A percentile compares a stretch with the other conserved stretches of the same genome.
Conservation (phyloP, 2,113 vertebrate species). For the Circaetus gallicus region DNA sequence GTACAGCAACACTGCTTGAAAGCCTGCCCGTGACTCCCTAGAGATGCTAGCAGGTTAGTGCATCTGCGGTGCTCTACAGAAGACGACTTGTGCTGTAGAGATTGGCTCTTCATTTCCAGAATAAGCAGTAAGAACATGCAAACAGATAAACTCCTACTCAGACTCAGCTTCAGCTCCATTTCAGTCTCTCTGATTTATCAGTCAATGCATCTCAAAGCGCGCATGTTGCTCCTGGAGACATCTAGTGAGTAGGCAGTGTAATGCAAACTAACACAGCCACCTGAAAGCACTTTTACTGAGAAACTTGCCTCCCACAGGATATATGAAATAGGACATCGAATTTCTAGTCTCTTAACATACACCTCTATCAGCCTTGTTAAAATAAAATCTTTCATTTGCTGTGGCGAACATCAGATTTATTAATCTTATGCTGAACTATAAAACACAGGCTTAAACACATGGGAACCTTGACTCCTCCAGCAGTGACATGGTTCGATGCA, state of each 20-base stretch:
- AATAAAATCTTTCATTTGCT: background rate
- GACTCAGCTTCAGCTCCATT: background rate
- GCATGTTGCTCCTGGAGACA: slow-evolving; percentile 2
- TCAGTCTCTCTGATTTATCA: background rate
- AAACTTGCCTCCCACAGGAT: rapidly evolving
- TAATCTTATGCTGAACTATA: background rate
- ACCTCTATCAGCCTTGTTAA: background rate
- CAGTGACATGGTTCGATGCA: background rate
- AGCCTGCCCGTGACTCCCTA: too few relatives aligned
- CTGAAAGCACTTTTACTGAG: background rate
- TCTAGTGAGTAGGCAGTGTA: slow-evolving; percentile 12
- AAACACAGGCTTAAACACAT: background rate
- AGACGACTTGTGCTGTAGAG: background rate
- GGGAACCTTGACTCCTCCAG: background rate
- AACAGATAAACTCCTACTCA: background rate
- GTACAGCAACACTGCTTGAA: background rate
- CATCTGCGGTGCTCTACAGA: background rate
- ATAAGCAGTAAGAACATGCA: background rate
- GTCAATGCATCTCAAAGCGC: rapidly evolving
- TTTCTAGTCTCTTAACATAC: background rate
- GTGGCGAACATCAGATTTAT: too few relatives aligned
- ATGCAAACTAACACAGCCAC: background rate
- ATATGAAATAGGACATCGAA: rapidly evolving
- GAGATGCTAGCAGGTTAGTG: background rate
- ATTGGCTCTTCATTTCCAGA: background rate